Percentiles rank a stretch among this genome's conserved stretches.
Evolutionary conservation across 2,888 invertebrate genomes (phyloP).

Genomic region (Sinotaia quadrata): DNA sequence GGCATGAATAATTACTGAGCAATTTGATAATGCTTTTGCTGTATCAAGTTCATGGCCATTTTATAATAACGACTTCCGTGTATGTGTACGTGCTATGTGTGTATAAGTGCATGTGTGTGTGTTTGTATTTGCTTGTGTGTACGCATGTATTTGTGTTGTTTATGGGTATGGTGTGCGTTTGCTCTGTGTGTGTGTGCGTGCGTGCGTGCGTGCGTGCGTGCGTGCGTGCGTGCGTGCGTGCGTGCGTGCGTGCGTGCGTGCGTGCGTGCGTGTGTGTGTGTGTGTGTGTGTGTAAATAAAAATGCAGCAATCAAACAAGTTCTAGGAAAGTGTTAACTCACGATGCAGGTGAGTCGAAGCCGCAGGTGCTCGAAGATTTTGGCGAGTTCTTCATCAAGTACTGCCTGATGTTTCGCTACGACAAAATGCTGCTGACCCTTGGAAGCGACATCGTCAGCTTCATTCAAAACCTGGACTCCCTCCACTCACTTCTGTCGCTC

Average conservation of each 20-base stretch:
- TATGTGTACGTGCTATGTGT: conserved; percentile 18
- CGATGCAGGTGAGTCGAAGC: conserved; percentile 61
- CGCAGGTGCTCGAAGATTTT: conserved; percentile 62
- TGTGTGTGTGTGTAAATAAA: background rate
- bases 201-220: conserved; percentile 8
- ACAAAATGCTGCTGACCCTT: conserved; percentile 63
- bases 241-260: background rate
- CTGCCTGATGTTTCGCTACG: conserved; percentile 62
- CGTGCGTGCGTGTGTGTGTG: background rate
- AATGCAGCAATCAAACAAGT: background rate
- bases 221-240: conserved; percentile 1
- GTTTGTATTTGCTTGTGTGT: background rate
- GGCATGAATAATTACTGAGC: no score
- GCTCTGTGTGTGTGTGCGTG: conserved; percentile 12
- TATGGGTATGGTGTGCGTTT: background rate
- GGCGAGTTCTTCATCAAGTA: conserved; percentile 66
- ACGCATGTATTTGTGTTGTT: background rate
- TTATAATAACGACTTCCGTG: background rate
- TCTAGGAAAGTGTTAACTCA: no score
- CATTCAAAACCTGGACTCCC: conserved; percentile 67
- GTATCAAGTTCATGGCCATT: no score
- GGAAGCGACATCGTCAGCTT: conserved; percentile 61
- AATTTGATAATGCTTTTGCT: no score
- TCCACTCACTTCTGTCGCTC: conserved; percentile 66
- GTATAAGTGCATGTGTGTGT: conserved; percentile 6